Evolutionary conservation across 1,140 invertebrate species (phyloP), one percentile per base, ranked within the genome.

Genomic region (Trigoniulus corallinus): DNA sequence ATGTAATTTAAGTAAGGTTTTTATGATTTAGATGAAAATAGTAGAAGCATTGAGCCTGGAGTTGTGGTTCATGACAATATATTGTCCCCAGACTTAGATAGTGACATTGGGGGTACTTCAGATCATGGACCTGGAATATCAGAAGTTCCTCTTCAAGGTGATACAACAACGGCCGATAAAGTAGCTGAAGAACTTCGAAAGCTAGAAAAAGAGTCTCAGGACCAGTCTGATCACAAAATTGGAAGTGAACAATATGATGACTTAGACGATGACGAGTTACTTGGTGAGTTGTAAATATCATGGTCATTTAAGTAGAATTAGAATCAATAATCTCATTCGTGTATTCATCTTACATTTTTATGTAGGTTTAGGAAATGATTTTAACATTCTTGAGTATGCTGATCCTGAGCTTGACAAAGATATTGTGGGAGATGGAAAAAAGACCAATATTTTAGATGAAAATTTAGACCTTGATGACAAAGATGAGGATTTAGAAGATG

Each of bases 361-460:
- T 54, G 22, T 71, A 72, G 86, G 87, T 72, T 84, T 91, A 72
- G 87, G 87, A 15, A 81, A 88, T 61, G 88, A 93, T 67, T 95
- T 95, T 67, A 94, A 95, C 64, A 93, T 96, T 59, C 64, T 95
- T 37, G 86, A 92, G 66, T 95, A 93, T 70, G 89, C 88, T 0
- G 89, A 95, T 74, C 84, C 89, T 1, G 88, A 94, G 67, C 68
- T 92, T n/a, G 84, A 87, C 53, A 79, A 80, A 54, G 48, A 48
- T 37, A 15, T 57, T 7, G 52, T 53, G 23, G 58, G 56, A 44
- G 61, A 64, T 47, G 63, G 61, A 53, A 62, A 64, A 51, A 69
- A 70, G 53, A 65, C 63, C 46, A 61, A 58, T 45, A 67, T 68
- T 37, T 64, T 71, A 49, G 67, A 69, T 54, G 69, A 69, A 44